phyloP scores from a whole-genome alignment of 2,113 vertebrate genomes.

The Eublepharis macularius region DNA sequence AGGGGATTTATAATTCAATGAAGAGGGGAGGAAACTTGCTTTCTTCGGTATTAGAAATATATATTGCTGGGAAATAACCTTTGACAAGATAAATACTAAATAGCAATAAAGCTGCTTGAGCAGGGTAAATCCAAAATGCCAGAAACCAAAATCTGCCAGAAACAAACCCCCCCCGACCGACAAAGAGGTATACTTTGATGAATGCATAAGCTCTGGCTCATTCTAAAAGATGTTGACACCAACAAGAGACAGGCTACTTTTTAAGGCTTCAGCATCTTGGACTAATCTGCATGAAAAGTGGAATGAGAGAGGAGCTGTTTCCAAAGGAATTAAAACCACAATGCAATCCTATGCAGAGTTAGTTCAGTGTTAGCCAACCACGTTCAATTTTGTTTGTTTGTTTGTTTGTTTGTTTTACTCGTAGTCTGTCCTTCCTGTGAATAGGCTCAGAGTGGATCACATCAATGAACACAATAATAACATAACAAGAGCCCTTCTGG shows the following conservation, averaged over 20 bases:
- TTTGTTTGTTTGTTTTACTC: too few species aligned
- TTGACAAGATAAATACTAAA: conserved; percentile 16
- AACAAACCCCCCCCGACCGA: too few species aligned
- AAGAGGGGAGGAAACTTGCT: neutral
- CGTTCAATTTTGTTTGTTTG: too few species aligned
- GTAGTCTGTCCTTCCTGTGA: too few species aligned
- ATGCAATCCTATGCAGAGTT: neutral
- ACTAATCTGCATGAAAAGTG: neutral
- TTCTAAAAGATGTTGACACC: neutral
- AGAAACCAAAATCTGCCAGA: neutral
- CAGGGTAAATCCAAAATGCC: neutral
- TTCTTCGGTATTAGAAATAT: neutral
- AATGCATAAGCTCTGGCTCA: neutral
- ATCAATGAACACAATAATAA: too few species aligned
- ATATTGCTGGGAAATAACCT: conserved; percentile 6
- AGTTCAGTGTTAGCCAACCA: neutral
- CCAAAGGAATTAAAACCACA: neutral
- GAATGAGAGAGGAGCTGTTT: neutral
- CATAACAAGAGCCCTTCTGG: too few species aligned
- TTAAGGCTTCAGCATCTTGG: neutral
- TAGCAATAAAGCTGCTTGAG: neutral
- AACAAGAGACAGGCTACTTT: neutral
- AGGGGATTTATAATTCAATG: conserved; percentile 4
- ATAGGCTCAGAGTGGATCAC: too few species aligned
- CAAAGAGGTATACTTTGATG: neutral